These are phyloP conservation scores for Mythimna ferrago DNA, from an alignment of 2,888 invertebrate species.

Conservation along the genomic window DNA sequence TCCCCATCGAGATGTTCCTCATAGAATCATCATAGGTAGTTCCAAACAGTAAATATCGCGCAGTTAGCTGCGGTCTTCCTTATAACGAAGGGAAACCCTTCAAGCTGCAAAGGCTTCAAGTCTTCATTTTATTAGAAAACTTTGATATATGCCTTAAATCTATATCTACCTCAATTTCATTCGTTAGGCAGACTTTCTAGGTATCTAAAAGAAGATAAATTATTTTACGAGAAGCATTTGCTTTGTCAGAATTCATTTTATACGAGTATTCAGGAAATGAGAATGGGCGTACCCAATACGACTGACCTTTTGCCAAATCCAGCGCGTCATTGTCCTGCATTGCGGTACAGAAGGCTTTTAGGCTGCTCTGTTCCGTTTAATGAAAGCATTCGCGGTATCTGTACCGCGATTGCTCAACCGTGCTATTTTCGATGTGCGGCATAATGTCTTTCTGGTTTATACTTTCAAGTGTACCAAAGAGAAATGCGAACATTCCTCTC, in stretches of 20 bases:
- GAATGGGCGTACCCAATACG: neutral
- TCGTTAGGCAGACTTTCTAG: no score
- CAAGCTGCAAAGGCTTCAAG: neutral
- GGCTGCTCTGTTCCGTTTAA: neutral
- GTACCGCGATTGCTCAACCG: neutral
- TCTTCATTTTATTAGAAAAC: neutral
- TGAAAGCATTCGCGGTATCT: neutral
- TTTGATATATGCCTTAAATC: no score
- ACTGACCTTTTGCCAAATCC: neutral
- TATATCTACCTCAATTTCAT: no score
- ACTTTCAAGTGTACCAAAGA: neutral
- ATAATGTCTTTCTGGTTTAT: neutral
- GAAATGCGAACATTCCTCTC: neutral
- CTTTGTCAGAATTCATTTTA: neutral
- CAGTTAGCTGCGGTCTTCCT: neutral
- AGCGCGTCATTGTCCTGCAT: neutral
- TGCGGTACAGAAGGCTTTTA: conserved; percentile 1
- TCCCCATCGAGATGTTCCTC: neutral
- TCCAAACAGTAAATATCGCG: neutral
- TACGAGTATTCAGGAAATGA: neutral
- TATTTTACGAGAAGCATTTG: neutral
- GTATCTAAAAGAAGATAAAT: neutral
- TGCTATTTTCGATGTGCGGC: conserved; percentile 2
- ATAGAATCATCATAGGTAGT: conserved; percentile 1
- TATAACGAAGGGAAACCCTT: neutral